phyloP scores from a whole-genome alignment of 2,888 invertebrate species.

The Dolomedes plantarius region DNA sequence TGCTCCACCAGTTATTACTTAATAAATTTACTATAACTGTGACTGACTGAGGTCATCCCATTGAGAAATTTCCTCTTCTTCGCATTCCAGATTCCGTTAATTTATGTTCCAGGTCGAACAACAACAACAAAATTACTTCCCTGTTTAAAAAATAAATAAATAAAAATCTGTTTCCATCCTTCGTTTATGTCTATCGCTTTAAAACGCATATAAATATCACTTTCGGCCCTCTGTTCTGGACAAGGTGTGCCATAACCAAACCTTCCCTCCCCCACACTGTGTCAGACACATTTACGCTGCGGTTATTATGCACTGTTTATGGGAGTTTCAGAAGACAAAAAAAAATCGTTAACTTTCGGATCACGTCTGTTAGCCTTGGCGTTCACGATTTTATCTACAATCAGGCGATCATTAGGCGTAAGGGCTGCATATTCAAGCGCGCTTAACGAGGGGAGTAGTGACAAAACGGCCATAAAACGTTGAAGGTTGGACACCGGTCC shows the following conservation, averaged over 20 bases:
- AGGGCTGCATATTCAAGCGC: not conserved
- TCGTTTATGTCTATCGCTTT: too few relatives aligned
- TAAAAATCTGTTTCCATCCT: too few relatives aligned
- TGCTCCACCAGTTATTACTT: too few relatives aligned
- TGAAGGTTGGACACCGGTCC: not conserved
- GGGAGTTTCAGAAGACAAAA: not conserved
- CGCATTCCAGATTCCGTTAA: too few relatives aligned
- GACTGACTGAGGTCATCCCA: too few relatives aligned
- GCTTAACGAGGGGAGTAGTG: not conserved
- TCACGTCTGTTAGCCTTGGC: not conserved
- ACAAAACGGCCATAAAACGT: not conserved
- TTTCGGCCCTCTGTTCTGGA: too few relatives aligned
- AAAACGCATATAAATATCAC: too few relatives aligned
- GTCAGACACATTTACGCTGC: not conserved
- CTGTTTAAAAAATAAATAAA: too few relatives aligned
- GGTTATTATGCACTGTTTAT: not conserved
- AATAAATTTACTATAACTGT: too few relatives aligned
- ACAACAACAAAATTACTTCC: too few relatives aligned
- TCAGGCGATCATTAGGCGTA: not conserved
- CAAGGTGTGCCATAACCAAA: not conserved
- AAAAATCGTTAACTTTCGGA: not conserved
- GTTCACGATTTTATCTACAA: not conserved
- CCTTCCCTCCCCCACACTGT: not conserved
- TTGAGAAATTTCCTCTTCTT: too few relatives aligned
- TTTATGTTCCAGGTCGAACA: too few relatives aligned